Evolutionary conservation across 2,888 invertebrate genomes (phyloP), one percentile per base, ranked within the genome.

Genomic region (Lacanobia wlatinum): DNA sequence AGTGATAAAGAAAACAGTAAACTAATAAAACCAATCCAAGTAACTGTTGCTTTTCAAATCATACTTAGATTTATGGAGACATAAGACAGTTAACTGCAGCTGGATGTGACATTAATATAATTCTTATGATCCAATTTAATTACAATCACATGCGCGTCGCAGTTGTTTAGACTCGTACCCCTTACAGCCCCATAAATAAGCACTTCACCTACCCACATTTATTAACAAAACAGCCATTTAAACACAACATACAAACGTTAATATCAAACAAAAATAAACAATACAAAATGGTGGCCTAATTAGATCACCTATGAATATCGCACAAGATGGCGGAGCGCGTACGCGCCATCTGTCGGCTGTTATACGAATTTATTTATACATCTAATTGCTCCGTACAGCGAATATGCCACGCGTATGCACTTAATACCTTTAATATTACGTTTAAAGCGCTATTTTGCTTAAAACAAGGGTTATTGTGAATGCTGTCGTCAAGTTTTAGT

Each of bases 291-390:
- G 83, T 87, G 86, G 80, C 80, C 90, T 94, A 93, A 94, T 93
- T 92, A 93, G 91, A 93, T 94, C 92, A 94, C 93, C 93, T 94
- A 94, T 92, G 93, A 93, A 93, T 92, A 91, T 89, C 84, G 90
- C 89, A 86, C 92, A 90, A 94, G 94, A 94, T 94, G 93, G 93
- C 92, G 84, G 89, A 89, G 4, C 90, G 89, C 91, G 87, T 92
- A 91, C 81, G 82, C 93, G 94, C 94, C 96, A 96, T 95, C 94
- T 95, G 96, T 93, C 93, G 95, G 91, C 86, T 90, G 91, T 93
- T 91, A 92, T 93, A 90, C 83, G 93, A 96, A 95, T 95, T 96
- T 95, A 96, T 95, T 95, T 93, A 95, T 94, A 94, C 89, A 90
- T 95, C 93, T 96, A 95, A 96, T 96, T 95, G 94, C 92, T 91